Evolutionary conservation across 2,113 vertebrate species (phyloP).

Genomic region (Hoplias malabaricus): DNA sequence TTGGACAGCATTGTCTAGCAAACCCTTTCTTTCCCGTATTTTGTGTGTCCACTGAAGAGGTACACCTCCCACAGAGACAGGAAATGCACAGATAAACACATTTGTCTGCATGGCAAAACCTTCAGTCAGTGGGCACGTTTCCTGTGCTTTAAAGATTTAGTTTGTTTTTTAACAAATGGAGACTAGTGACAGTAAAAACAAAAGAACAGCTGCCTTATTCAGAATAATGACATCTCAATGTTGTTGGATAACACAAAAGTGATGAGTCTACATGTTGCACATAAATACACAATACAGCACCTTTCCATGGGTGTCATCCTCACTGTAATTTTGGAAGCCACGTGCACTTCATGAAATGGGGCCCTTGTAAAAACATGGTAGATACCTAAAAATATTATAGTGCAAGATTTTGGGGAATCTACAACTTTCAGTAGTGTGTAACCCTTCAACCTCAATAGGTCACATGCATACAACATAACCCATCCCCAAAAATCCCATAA

Average conservation of each 20-base stretch:
- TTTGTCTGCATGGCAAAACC: not conserved
- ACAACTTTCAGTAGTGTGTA: too few species aligned
- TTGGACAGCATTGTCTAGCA: not conserved
- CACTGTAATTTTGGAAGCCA: too few species aligned
- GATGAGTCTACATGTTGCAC: not conserved
- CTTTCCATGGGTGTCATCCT: too few species aligned
- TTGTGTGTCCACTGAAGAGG: slow-evolving; percentile 1
- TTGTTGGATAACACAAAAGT: not conserved
- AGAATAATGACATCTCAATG: not conserved
- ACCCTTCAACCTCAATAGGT: too few species aligned
- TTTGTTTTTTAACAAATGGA: not conserved
- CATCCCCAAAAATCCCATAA: too few species aligned
- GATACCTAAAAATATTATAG: too few species aligned
- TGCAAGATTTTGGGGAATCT: too few species aligned
- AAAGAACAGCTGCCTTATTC: not conserved
- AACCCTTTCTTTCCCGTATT: not conserved
- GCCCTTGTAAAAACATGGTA: too few species aligned
- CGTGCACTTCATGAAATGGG: too few species aligned
- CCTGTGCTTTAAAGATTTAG: not conserved
- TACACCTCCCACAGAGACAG: not conserved
- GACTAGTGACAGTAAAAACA: not conserved
- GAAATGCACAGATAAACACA: slow-evolving; percentile 19
- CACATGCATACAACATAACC: too few species aligned
- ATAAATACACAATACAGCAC: too few species aligned
- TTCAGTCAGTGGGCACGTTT: not conserved